Percentiles rank a stretch among this genome's conserved stretches.
These are phyloP conservation scores for Trinectes maculatus DNA, from an alignment of 2,113 vertebrate species.

Conservation along the genomic window DNA sequence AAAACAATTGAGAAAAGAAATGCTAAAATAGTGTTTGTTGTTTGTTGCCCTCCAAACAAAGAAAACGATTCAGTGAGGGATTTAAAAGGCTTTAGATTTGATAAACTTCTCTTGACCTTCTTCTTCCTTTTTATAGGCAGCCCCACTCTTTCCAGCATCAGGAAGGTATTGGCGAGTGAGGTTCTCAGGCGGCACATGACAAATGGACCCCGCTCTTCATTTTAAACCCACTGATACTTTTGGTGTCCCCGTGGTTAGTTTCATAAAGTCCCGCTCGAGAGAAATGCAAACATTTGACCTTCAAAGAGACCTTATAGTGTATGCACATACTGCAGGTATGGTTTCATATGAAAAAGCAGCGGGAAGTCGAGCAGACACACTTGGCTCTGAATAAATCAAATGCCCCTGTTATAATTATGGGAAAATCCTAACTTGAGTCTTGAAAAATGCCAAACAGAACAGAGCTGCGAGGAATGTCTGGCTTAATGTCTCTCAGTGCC, in stretches of 20 bases:
- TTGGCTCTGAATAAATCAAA: slow-evolving; percentile 50
- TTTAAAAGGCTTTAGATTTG: background rate
- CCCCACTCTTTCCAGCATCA: too few species aligned
- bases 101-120: background rate
- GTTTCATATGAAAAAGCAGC: slow-evolving; percentile 22
- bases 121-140: background rate
- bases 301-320: slow-evolving; percentile 10
- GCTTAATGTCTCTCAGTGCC: slow-evolving; percentile 37
- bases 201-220: background rate
- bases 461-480: slow-evolving; percentile 40
- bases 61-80: background rate
- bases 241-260: background rate
- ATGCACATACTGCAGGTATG: slow-evolving; percentile 8
- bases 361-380: slow-evolving; percentile 35
- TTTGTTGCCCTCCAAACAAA: background rate
- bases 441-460: slow-evolving; percentile 43
- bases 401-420: slow-evolving; percentile 41
- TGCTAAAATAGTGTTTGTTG: too few species aligned
- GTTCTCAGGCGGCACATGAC: background rate
- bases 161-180: background rate
- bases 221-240: background rate
- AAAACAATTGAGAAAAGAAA: too few species aligned
- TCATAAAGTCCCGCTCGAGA: background rate
- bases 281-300: slow-evolving; percentile 18
- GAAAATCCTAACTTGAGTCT: slow-evolving; percentile 52